Evolutionary conservation across 2,888 invertebrate genomes (phyloP).

Genomic region (Eudasyphora cyanicolor): DNA sequence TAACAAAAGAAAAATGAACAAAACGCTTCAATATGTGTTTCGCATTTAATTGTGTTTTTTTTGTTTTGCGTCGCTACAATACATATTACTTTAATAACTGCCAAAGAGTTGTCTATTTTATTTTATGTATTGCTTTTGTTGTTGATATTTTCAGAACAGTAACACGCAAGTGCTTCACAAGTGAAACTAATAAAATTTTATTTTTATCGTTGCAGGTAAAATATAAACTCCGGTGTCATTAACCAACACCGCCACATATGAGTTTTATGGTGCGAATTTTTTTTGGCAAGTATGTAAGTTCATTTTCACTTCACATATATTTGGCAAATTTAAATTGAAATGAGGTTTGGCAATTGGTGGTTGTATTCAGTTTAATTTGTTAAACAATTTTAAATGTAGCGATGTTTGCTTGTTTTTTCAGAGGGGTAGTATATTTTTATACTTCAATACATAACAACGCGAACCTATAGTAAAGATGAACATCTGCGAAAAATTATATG

Average conservation of each 20-base stretch:
- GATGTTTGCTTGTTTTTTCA: too few species aligned
- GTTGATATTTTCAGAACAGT: too few species aligned
- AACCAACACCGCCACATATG: not conserved
- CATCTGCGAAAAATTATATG: too few species aligned
- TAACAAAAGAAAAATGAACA: not conserved
- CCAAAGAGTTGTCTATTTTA: not conserved
- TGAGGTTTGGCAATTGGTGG: too few species aligned
- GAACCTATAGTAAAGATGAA: too few species aligned
- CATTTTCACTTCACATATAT: not conserved
- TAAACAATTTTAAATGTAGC: too few species aligned
- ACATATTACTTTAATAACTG: not conserved
- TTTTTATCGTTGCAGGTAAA: conserved; percentile 59
- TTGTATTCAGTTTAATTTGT: too few species aligned
- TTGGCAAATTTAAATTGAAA: not conserved
- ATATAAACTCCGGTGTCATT: not conserved
- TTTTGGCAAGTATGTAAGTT: conserved; percentile 20
- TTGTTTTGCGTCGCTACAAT: not conserved
- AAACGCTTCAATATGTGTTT: not conserved
- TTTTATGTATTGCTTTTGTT: not conserved
- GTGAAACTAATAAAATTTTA: conserved; percentile 48
- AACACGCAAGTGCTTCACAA: not conserved
- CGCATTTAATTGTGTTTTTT: not conserved
- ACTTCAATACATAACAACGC: too few species aligned
- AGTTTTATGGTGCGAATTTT: not conserved
- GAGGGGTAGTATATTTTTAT: too few species aligned